These are phyloP conservation scores for Pomacea canaliculata DNA, from an alignment of 2,888 invertebrate genomes.

Conservation along the genomic window DNA sequence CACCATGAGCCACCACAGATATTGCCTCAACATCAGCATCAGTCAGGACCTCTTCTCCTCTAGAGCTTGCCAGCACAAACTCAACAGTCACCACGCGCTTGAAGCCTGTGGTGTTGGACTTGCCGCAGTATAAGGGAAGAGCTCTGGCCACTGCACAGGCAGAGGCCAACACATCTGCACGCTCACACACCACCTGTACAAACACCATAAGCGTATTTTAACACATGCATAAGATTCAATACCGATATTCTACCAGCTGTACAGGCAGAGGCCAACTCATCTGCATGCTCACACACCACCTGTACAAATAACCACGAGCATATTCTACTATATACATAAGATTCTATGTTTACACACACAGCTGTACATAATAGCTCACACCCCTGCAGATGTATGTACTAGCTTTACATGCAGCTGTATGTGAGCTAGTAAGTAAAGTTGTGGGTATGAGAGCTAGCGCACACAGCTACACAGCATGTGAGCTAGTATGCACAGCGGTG, in stretches of 20 bases:
- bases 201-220: neutral
- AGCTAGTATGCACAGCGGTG: no score
- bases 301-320: slow-evolving; percentile 32
- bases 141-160: slow-evolving; percentile 86
- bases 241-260: slow-evolving; percentile 74
- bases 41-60: slow-evolving; percentile 63
- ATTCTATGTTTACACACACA: no score
- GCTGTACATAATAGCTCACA: no score
- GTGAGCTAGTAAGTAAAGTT: no score
- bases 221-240: neutral
- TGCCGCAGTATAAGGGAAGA: slow-evolving; percentile 78
- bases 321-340: no score
- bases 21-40: slow-evolving; percentile 65
- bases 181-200: slow-evolving; percentile 80
- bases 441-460: no score
- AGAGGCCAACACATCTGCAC: slow-evolving; percentile 82
- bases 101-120: slow-evolving; percentile 46
- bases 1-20: slow-evolving; percentile 61
- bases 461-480: no score
- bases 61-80: slow-evolving; percentile 75
- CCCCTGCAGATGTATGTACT: no score
- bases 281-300: slow-evolving; percentile 83
- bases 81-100: slow-evolving; percentile 59
- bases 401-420: no score
- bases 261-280: slow-evolving; percentile 84